Evolutionary conservation across 2,888 invertebrate species (phyloP).

Genomic region (Horisme vitalbata): DNA sequence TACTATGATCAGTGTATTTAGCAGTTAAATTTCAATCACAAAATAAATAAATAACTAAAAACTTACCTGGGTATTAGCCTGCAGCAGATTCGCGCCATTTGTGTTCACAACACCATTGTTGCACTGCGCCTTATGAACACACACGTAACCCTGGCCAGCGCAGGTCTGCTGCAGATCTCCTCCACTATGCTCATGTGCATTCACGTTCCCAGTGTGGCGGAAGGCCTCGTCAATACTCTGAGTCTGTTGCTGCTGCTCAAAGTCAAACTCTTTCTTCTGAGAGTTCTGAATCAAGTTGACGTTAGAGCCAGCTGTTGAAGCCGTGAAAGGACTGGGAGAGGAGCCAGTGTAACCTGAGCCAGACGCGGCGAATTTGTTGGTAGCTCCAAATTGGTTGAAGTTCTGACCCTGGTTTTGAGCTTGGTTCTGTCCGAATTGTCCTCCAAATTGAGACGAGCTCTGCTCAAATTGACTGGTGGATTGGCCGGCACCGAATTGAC

Average conservation of each 20-base stretch:
- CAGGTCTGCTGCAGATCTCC: conserved; percentile 80
- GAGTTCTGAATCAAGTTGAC: conserved; percentile 63
- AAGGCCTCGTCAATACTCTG: conserved; percentile 66
- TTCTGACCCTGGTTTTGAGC: conserved; percentile 22
- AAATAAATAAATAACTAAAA: conserved; percentile 1
- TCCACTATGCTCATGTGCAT: conserved; percentile 51
- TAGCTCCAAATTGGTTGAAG: conserved; percentile 35
- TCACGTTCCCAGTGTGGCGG: conserved; percentile 61
- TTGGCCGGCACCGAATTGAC: conserved; percentile 12
- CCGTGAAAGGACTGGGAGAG: conserved; percentile 64
- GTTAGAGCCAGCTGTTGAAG: conserved; percentile 54
- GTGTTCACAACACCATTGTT: conserved; percentile 82
- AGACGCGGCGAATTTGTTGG: conserved; percentile 44
- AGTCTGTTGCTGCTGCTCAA: conserved; percentile 60
- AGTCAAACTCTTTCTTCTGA: conserved; percentile 63
- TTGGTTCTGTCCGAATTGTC: too few relatives aligned
- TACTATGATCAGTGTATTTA: too few relatives aligned
- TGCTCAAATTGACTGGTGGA: conserved; percentile 4
- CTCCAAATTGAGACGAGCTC: too few relatives aligned
- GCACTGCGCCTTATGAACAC: conserved; percentile 84
- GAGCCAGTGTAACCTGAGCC: conserved; percentile 62
- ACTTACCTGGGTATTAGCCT: conserved; percentile 82
- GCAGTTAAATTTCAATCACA: too few relatives aligned
- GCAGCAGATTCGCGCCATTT: conserved; percentile 72
- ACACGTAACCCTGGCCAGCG: conserved; percentile 82